Base-by-base conservation (phyloP, 92 coral and sea anemone genomes). In the Porites rus region DNA sequence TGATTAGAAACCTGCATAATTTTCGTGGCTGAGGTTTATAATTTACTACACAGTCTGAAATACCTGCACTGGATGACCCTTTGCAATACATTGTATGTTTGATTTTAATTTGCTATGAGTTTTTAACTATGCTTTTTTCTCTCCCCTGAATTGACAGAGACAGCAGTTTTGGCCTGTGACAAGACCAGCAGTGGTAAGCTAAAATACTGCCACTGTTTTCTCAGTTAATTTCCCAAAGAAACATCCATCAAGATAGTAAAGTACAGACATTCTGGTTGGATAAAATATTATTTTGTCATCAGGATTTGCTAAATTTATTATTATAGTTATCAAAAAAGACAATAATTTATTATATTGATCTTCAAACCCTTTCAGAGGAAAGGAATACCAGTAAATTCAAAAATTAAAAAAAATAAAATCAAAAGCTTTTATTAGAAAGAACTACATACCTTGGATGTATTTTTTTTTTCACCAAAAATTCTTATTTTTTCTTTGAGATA, bases 111-210 rank as follows among this genome's bases (percentile, higher is more conserved):
- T 16, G 17, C 28, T 7, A 22, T 1, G 20, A 53, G 16, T 21
- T 8, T 50, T 28, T 7, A 16, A 62, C 10, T 13, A 22, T 38
- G 59, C 5, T 7, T 16, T 16, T 11, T 78, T 65, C 62, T 50
- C 65, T 74, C 73, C 46, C 46, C 46, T 38, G 6, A 38, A 38
- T 38, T 65, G 60, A 51, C 86, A 94, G 98, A 91, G 92, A 69
- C 91, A 94, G 51, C 98, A 94, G 79, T 94, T 94, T 79, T 94
- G 98, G 98, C 98, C 96, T 22, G 92, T 90, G 4, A 73, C 98
- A 79, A 93, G 98, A 94, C 98, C 96, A 5, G 58, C 94, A 38
- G 93, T 88, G 88, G 98, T 94, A 80, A 93, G 98, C 51, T 50
- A 1, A 46, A 22, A 8, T 54, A 4, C 12, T 18, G 8, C 19